These are phyloP conservation scores for Pachydiplax longipennis DNA, from an alignment of 2,888 invertebrate genomes.

Conservation along the genomic window DNA sequence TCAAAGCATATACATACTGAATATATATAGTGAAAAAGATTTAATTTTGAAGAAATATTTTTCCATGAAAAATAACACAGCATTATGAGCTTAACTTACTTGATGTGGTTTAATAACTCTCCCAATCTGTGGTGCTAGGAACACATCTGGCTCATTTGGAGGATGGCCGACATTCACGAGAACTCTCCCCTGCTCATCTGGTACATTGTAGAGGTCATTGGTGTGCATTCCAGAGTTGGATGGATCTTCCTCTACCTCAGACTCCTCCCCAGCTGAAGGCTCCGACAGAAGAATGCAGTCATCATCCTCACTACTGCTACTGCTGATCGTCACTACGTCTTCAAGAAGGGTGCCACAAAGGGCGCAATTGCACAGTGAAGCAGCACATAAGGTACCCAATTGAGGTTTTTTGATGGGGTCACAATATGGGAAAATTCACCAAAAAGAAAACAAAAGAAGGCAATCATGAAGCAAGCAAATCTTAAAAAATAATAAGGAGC, in stretches of 20 bases:
- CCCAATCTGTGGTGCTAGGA: slow-evolving; percentile 89
- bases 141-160: slow-evolving; percentile 88
- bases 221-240: slow-evolving; percentile 93
- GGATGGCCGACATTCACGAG: slow-evolving; percentile 94
- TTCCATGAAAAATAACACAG: no score
- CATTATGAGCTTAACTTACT: slow-evolving; percentile 63
- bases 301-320: slow-evolving; percentile 76
- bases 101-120: slow-evolving; percentile 95
- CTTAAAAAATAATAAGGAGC: not conserved
- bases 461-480: slow-evolving; percentile 3
- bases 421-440: not conserved
- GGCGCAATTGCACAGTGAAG: slow-evolving; percentile 40
- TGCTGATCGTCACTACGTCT: slow-evolving; percentile 78
- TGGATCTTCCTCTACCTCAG: slow-evolving; percentile 83
- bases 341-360: slow-evolving; percentile 49
- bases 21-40: no score
- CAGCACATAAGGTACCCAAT: slow-evolving; percentile 9
- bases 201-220: slow-evolving; percentile 89
- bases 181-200: slow-evolving; percentile 90
- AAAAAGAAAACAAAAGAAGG: slow-evolving; percentile 18
- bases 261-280: slow-evolving; percentile 79
- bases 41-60: no score
- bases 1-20: no score
- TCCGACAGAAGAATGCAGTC: slow-evolving; percentile 89
- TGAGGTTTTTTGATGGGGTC: not conserved